Conservation (phyloP, 2,797 vertebrate genomes). For the Syngnathus rostellatus region DNA sequence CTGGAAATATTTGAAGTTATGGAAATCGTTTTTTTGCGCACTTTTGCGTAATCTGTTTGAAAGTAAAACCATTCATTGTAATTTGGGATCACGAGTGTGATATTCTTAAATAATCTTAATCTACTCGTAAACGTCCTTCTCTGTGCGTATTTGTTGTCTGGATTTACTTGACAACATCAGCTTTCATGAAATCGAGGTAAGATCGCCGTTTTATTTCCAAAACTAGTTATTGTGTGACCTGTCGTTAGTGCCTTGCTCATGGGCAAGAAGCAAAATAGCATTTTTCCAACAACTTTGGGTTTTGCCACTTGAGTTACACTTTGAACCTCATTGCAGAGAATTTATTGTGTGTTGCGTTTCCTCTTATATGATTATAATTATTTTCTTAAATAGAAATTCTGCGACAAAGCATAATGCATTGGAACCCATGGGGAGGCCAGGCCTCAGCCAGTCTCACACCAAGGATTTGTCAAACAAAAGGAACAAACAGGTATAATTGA, state of each 20-base stretch:
- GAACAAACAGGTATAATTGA: constrained; percentile 41
- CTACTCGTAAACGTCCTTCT: neutral
- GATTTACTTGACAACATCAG: neutral
- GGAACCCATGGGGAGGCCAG: constrained; percentile 38
- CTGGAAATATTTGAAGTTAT: neutral
- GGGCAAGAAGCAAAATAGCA: neutral
- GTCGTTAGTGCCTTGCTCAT: neutral
- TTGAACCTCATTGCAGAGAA: neutral
- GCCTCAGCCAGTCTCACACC: constrained; percentile 14
- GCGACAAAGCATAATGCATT: constrained; percentile 62
- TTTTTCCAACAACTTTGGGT: too few relatives aligned
- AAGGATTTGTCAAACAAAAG: constrained; percentile 50
- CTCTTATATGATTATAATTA: neutral
- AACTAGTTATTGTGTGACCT: neutral
- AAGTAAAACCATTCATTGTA: neutral
- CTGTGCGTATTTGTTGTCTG: neutral
- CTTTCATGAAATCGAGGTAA: constrained; percentile 66
- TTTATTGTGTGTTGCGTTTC: neutral
- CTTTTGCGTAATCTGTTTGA: neutral
- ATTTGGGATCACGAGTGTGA: neutral
- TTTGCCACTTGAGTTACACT: neutral
- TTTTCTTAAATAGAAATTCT: constrained; percentile 29
- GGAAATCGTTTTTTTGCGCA: neutral
- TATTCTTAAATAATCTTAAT: neutral
- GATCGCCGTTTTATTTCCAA: neutral